Evolutionary conservation across 2,113 vertebrate genomes (phyloP).

Genomic region (Cathartes aura): DNA sequence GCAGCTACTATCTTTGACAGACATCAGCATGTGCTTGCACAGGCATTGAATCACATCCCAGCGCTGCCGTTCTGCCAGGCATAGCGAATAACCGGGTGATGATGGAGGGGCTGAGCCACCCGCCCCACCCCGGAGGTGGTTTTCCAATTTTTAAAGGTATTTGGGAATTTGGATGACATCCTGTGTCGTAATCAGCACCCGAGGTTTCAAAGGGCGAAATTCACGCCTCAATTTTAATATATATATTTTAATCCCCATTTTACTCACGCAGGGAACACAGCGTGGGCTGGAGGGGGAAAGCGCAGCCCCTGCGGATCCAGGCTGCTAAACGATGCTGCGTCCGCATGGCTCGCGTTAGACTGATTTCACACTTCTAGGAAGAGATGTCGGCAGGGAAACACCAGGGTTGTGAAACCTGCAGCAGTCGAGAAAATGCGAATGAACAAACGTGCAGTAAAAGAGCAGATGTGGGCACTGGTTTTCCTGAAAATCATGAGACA

Average conservation of each 20-base stretch:
- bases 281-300: neutral
- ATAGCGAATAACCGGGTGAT: neutral
- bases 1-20: slow-evolving; percentile 70
- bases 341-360: neutral
- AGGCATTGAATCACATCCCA: neutral
- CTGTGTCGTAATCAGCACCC: accelerated
- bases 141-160: neutral
- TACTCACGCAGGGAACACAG: neutral
- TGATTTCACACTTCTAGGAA: slow-evolving; percentile 45
- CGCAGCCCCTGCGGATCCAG: accelerated
- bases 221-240: neutral
- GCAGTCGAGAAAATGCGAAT: neutral
- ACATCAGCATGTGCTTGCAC: slow-evolving; percentile 69
- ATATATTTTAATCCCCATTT: neutral
- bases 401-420: neutral
- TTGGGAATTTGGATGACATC: neutral
- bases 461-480: neutral
- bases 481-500: slow-evolving; percentile 52
- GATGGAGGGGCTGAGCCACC: neutral
- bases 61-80: neutral
- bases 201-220: neutral
- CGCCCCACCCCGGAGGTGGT: accelerated
- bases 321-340: neutral
- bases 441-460: neutral
- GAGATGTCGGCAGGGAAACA: neutral